Evolutionary conservation across 2,113 vertebrate species (phyloP).

Genomic region (Maccullochella peelii): DNA sequence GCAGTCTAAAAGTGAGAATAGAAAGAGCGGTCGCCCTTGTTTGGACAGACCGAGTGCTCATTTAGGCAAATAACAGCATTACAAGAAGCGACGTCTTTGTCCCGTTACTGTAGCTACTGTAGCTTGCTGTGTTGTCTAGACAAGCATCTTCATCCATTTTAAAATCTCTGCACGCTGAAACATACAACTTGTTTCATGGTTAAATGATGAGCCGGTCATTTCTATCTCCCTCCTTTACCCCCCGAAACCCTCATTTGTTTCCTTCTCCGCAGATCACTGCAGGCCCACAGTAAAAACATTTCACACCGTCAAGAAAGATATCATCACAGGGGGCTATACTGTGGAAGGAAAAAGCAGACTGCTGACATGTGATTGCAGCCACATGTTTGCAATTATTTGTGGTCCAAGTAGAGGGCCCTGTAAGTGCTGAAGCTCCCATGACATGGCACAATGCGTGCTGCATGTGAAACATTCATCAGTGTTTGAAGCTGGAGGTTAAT

Average conservation of each 20-base stretch:
- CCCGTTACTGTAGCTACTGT: constrained; percentile 22
- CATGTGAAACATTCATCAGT: constrained; percentile 54
- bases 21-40: background rate
- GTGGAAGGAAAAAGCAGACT: constrained; percentile 55
- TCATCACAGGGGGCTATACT: background rate
- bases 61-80: constrained; percentile 28
- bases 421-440: constrained; percentile 28
- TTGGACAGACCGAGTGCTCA: constrained; percentile 9
- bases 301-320: constrained; percentile 30
- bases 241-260: constrained; percentile 19
- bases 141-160: constrained; percentile 33
- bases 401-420: background rate
- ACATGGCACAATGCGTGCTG: background rate
- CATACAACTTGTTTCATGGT: constrained; percentile 51
- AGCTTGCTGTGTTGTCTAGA: constrained; percentile 29
- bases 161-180: constrained; percentile 57
- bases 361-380: constrained; percentile 8
- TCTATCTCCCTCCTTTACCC: background rate
- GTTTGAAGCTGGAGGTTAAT: constrained; percentile 68
- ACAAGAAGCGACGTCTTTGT: constrained; percentile 18
- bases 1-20: background rate
- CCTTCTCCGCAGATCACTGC: constrained; percentile 20
- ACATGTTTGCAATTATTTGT: background rate
- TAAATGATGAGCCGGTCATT: constrained; percentile 49
- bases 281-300: background rate